These are phyloP conservation scores for Zeugodacus cucurbitae DNA, from an alignment of 1,140 invertebrate species.

Conservation along the genomic window DNA sequence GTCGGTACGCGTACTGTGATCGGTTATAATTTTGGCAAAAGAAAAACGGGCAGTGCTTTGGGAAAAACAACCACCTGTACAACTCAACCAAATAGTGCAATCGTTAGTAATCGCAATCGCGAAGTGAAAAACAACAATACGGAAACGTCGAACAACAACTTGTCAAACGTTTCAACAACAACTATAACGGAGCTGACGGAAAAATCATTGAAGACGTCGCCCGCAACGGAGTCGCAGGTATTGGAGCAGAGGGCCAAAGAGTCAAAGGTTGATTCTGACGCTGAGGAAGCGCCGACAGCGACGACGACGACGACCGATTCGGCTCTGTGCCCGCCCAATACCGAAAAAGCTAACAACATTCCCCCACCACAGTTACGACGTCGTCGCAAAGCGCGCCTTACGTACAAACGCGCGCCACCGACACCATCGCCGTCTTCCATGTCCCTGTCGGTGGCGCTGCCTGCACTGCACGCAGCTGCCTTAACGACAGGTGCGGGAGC, in stretches of 20 bases:
- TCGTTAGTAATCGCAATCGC: background rate
- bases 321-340: constrained; percentile 5
- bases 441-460: constrained; percentile 33
- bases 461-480: background rate
- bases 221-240: constrained; percentile 31
- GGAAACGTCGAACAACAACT: background rate
- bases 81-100: background rate
- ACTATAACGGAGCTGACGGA: background rate
- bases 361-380: background rate
- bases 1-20: background rate
- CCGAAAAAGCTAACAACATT: constrained; percentile 28
- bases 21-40: constrained; percentile 1
- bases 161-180: background rate
- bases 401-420: constrained; percentile 24
- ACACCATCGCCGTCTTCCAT: constrained; percentile 36
- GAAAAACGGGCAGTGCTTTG: background rate
- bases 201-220: constrained; percentile 5
- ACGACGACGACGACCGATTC: constrained; percentile 9
- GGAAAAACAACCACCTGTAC: background rate
- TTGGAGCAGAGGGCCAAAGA: background rate
- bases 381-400: constrained; percentile 31
- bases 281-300: background rate
- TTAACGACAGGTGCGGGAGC: background rate
- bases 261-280: background rate
- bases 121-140: background rate